Evolutionary conservation across 2,113 vertebrate genomes (phyloP), one percentile per base, ranked within the genome.

Genomic region (Dermatemys mawii): DNA sequence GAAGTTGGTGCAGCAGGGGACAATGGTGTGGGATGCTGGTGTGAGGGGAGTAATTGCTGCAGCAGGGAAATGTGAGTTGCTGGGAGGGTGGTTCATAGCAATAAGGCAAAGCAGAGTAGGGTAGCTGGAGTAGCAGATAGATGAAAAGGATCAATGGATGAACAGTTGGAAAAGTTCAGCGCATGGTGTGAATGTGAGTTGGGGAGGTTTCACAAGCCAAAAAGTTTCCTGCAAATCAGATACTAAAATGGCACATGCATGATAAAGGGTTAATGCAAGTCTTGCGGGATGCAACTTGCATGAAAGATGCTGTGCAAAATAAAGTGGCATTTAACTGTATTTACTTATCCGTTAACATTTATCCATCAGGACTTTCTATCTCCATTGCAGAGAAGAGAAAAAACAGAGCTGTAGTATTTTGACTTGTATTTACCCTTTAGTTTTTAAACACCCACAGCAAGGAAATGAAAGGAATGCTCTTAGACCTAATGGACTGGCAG

Each of bases 261-360:
- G 60, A 49, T 27, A 95, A 91, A 95, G 90, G 26, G 95, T 95
- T 94, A 38, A 70, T 9, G 7, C n/a, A 97, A 94, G 51, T 63
- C 84, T 63, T 2, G 3, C 44, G 87, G 78, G 73, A 21, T 11
- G 21, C 78, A 83, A 81, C 46, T 91, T 88, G 67, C 78, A 78
- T 0, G 78, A 54, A 91, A 60, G 14, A 90, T 57, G 38, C 29
- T 89, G 13, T 46, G 88, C 70, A 35, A 44, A 93, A 89, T 49
- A 19, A 93, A 83, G 57, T 90, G 0, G 0, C 48, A 90, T 91
- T 75, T 89, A 51, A 93, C 51, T 92, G 55, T 46, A 41, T n/a
- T 83, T 91, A 70, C 1, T 92, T 44, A 83, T n/a, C 38, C 3
- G 49, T 63, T 48, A 50, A 46, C 55, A 54, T 89, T 95, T 87